Evolutionary conservation across 2,797 vertebrate species (phyloP).

Genomic region (Syndactyla subalaris): DNA sequence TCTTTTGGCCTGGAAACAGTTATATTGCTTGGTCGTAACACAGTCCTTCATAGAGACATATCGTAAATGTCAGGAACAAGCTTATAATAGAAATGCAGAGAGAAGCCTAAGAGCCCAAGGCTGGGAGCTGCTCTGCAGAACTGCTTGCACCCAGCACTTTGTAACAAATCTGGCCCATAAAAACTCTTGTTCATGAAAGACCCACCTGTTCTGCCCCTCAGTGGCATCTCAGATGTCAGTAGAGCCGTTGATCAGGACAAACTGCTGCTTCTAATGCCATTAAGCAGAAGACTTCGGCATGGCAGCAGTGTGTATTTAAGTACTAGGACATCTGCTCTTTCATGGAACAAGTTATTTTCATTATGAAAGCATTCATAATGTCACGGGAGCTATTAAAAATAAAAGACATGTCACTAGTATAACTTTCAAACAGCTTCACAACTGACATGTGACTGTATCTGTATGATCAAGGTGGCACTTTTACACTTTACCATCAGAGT

Average conservation of each 20-base stretch:
- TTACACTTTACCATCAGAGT: neutral
- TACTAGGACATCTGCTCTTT: neutral
- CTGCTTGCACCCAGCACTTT: neutral
- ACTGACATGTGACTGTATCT: neutral
- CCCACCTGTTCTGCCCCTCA: neutral
- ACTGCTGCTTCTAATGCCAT: neutral
- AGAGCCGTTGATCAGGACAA: neutral
- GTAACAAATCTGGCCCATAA: neutral
- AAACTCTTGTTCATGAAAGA: neutral
- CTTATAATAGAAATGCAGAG: neutral
- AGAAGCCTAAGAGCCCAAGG: neutral
- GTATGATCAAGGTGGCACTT: neutral
- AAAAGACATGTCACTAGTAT: neutral
- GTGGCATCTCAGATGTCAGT: neutral
- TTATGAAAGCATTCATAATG: neutral
- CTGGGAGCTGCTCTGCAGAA: fast-evolving
- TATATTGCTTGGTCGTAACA: neutral
- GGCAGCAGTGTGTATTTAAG: neutral
- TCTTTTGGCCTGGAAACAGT: neutral
- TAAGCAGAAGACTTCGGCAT: neutral
- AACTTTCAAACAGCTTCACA: neutral
- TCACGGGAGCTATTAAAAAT: constrained; percentile 6
- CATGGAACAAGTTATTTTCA: constrained; percentile 17
- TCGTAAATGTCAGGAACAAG: neutral
- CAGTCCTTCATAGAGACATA: neutral